A percentile compares a stretch with the other conserved stretches of the same genome.
These are phyloP conservation scores for Gila robusta DNA, from an alignment of 2,797 vertebrate genomes.

Conservation along the genomic window DNA sequence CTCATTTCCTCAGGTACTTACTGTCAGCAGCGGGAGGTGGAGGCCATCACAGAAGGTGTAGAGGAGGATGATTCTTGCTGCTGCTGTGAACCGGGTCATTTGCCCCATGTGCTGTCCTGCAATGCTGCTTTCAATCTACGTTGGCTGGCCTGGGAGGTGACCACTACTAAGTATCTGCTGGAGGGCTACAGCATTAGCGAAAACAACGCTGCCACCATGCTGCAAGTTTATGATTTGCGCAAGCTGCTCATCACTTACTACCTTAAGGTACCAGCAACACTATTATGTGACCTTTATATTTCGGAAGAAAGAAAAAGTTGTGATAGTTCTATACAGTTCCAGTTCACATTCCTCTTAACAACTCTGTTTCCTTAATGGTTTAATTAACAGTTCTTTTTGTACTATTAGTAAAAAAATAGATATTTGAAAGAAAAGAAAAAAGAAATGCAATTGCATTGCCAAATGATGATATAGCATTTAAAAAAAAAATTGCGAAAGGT, in stretches of 20 bases:
- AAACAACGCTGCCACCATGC: constrained; percentile 94
- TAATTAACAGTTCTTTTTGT: background rate
- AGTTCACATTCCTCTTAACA: background rate
- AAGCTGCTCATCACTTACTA: constrained; percentile 94
- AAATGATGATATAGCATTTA: background rate
- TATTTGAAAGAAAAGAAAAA: background rate
- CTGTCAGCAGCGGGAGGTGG: constrained; percentile 96
- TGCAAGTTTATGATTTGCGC: constrained; percentile 94
- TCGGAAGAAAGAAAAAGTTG: background rate
- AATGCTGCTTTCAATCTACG: constrained; percentile 93
- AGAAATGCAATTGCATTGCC: background rate
- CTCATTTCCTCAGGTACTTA: constrained; percentile 86
- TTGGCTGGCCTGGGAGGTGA: constrained; percentile 96
- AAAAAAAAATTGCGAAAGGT: background rate
- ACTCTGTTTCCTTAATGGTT: background rate
- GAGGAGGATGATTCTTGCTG: constrained; percentile 94
- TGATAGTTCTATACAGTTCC: background rate
- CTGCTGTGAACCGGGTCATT: constrained; percentile 90
- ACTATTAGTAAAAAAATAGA: background rate
- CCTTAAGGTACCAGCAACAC: constrained; percentile 83
- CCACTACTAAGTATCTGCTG: constrained; percentile 91
- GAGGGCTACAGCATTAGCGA: constrained; percentile 96
- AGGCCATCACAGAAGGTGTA: constrained; percentile 95
- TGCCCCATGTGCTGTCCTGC: constrained; percentile 91
- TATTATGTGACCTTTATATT: background rate